A percentile compares a stretch with the other conserved stretches of the same genome.
Evolutionary conservation across 2,888 invertebrate species (phyloP).

Genomic region (Drosophila robusta): DNA sequence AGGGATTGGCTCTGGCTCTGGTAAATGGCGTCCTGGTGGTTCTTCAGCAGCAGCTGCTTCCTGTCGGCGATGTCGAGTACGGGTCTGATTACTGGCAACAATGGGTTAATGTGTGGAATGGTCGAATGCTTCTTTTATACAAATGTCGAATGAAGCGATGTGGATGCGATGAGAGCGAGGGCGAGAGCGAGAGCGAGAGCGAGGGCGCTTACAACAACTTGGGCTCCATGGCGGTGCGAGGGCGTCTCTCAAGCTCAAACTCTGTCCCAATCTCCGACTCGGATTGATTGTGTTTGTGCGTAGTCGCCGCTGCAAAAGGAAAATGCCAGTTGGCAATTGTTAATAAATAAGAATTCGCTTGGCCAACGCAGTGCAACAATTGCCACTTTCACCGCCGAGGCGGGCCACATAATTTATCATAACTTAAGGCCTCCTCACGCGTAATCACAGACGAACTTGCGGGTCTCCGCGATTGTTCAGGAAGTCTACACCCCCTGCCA

Average conservation of each 20-base stretch:
- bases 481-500: slow-evolving; percentile 35
- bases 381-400: slow-evolving; percentile 70
- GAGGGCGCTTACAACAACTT: slow-evolving; percentile 69
- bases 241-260: background rate
- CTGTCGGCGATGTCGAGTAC: slow-evolving; percentile 55
- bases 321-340: slow-evolving; percentile 56
- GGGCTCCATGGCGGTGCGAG: slow-evolving; percentile 55
- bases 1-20: slow-evolving; percentile 37
- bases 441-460: slow-evolving; percentile 36
- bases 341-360: slow-evolving; percentile 66
- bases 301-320: slow-evolving; percentile 39
- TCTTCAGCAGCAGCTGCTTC: slow-evolving; percentile 80
- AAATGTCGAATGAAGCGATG: slow-evolving; percentile 36
- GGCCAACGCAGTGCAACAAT: slow-evolving; percentile 52
- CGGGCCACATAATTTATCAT: slow-evolving; percentile 73
- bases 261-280: background rate
- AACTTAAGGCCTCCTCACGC: slow-evolving; percentile 57
- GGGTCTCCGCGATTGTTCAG: slow-evolving; percentile 41
- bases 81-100: slow-evolving; percentile 41
- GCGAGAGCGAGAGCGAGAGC: background rate
- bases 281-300: slow-evolving; percentile 32
- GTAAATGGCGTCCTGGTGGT: slow-evolving; percentile 75
- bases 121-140: slow-evolving; percentile 53
- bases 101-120: slow-evolving; percentile 28
- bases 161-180: slow-evolving; percentile 40